Base-by-base conservation (phyloP, 1,140 invertebrate genomes). In the Streblospio benedicti region DNA sequence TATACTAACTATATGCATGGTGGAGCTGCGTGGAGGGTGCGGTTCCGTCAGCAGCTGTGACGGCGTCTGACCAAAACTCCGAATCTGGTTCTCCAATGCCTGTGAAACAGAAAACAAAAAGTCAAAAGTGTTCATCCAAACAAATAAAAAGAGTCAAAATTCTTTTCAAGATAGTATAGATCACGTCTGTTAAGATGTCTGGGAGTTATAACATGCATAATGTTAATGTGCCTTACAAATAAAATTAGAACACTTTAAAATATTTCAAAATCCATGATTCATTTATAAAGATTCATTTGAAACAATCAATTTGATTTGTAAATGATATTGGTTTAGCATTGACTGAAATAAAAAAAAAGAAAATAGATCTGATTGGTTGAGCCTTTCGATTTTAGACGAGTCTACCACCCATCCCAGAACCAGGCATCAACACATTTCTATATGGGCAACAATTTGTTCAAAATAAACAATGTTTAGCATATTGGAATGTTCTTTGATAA, bases 11-110 rank as follows among this genome's bases (percentile, higher is more conserved):
- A 97, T 82, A 79, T 97, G 93, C 92, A 99, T 96, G 12, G 93
- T 89, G 0, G 94, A 97, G 69, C 93, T 96, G 60, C 95, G 81
- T 0, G 96, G 95, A 3, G 95, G 93, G 83, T 99, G 97, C 0
- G 96, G 95, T 69, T 98, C 95, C 83, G 93, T 93, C 45, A 98
- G 75, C 30, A 99, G 80, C 76, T 99, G 96, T 4, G 92, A 93
- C 0, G 96, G 96, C 1, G 95, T 99, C 78, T 99, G 95, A 0
- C 97, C 97, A 79, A 99, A 99, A 78, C 91, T 96, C 23, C 88
- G 82, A 64, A 99, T 98, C 80, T 99, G 96, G 80, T 97, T 95
- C 74, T 98, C 93, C 53, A 99, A 87, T 0, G 95, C 93, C 81
- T 85, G 68, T 28, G 74, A 75, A 57, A 50, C 30, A 23, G 25